Percentiles rank a stretch among this genome's conserved stretches.
These are phyloP conservation scores for Tinea trinotella DNA, from an alignment of 2,888 invertebrate genomes.

Conservation along the genomic window DNA sequence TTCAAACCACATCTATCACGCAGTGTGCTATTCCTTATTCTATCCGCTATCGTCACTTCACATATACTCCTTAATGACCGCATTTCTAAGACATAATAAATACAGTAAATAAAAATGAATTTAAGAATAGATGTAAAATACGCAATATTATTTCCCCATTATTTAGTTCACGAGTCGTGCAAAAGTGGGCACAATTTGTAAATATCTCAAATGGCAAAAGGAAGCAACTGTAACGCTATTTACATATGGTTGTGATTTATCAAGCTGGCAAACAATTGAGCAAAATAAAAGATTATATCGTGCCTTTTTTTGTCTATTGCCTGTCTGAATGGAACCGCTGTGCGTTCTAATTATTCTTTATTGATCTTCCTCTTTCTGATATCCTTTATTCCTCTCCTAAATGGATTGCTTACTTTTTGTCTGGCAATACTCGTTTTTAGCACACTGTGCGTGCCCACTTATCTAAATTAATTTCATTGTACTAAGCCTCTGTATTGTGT, in stretches of 20 bases:
- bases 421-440: constrained; percentile 28
- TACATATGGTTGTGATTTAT: constrained; percentile 23
- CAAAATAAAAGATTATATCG: constrained; percentile 8
- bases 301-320: background rate
- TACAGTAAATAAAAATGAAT: too few species aligned
- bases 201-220: too few species aligned
- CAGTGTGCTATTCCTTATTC: too few species aligned
- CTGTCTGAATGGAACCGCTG: constrained; percentile 13
- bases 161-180: too few species aligned
- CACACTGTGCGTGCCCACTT: constrained; percentile 1
- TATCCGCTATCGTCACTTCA: too few species aligned
- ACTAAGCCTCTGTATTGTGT: background rate
- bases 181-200: too few species aligned
- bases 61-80: too few species aligned
- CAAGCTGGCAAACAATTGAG: constrained; percentile 11
- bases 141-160: too few species aligned
- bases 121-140: too few species aligned
- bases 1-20: too few species aligned
- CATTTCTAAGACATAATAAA: too few species aligned
- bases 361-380: background rate
- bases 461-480: constrained; percentile 3
- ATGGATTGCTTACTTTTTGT: constrained; percentile 21
- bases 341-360: background rate
- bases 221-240: constrained; percentile 20
- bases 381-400: background rate